Percentiles rank a stretch among this genome's conserved stretches.
These are phyloP conservation scores for Ischnura elegans DNA, from an alignment of 2,888 invertebrate species.

Conservation along the genomic window DNA sequence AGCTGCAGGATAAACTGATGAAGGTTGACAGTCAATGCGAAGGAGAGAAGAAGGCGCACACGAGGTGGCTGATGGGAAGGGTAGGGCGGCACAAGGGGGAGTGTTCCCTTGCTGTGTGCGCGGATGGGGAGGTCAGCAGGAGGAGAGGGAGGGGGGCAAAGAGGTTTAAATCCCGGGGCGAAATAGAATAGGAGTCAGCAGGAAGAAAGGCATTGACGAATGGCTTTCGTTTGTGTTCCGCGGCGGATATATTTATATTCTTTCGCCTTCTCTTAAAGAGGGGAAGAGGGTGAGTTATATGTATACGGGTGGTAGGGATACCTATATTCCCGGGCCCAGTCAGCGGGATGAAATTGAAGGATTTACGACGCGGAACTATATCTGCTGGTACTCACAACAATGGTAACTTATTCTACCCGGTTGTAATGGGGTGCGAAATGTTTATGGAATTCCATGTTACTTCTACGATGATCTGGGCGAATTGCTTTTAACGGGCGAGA, in stretches of 20 bases:
- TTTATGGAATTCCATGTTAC: neutral
- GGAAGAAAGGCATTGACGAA: neutral
- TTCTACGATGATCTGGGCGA: neutral
- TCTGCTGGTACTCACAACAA: neutral
- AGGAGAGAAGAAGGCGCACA: neutral
- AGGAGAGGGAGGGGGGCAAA: neutral
- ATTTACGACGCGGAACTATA: slow-evolving; percentile 28
- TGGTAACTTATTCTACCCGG: neutral
- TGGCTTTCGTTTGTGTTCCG: slow-evolving; percentile 23
- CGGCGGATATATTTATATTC: neutral
- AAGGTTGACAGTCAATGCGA: slow-evolving; percentile 29
- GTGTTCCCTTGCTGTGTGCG: neutral
- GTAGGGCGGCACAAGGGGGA: too few species aligned
- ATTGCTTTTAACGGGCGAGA: neutral
- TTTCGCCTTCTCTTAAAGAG: too few species aligned
- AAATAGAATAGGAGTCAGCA: neutral
- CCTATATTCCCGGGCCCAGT: neutral
- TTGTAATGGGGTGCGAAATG: neutral
- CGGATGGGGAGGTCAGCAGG: neutral
- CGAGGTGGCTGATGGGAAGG: neutral
- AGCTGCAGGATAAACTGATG: neutral
- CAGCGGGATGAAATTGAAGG: neutral
- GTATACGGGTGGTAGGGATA: too few species aligned
- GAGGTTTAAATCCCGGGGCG: neutral
- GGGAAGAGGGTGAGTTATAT: too few species aligned